phyloP scores from a whole-genome alignment of 2,113 vertebrate species.

The Chrysemys picta region DNA sequence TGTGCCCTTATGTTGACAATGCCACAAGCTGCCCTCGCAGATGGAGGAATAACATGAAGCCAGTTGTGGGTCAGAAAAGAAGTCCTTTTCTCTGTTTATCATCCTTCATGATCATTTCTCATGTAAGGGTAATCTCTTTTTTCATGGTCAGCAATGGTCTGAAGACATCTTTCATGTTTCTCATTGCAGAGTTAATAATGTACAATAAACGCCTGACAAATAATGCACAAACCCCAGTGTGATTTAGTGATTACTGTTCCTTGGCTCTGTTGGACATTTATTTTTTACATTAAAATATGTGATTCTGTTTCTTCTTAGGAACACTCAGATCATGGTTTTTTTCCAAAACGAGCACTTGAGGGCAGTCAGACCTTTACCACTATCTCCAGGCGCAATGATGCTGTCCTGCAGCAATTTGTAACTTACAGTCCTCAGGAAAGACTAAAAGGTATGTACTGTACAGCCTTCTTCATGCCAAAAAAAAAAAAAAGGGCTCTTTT shows the following conservation, averaged over 20 bases:
- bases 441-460: conserved; percentile 74
- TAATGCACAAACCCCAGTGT: background rate
- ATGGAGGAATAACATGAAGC: conserved; percentile 80
- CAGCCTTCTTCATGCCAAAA: background rate
- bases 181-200: background rate
- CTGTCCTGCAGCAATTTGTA: conserved; percentile 45
- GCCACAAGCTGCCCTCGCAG: conserved; percentile 85
- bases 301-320: conserved; percentile 73
- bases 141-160: background rate
- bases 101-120: conserved; percentile 37
- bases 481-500: background rate
- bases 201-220: background rate
- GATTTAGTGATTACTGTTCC: background rate
- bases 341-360: conserved; percentile 69
- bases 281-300: background rate
- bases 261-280: background rate
- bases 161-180: conserved; percentile 36
- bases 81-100: conserved; percentile 50
- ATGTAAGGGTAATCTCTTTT: conserved; percentile 13
- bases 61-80: conserved; percentile 75
- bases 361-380: conserved; percentile 47
- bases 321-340: conserved; percentile 58
- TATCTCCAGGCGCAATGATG: conserved; percentile 51
- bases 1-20: conserved; percentile 78
- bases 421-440: conserved; percentile 50